phyloP scores from a whole-genome alignment of 1,140 invertebrate genomes.

The Penaeus indicus region DNA sequence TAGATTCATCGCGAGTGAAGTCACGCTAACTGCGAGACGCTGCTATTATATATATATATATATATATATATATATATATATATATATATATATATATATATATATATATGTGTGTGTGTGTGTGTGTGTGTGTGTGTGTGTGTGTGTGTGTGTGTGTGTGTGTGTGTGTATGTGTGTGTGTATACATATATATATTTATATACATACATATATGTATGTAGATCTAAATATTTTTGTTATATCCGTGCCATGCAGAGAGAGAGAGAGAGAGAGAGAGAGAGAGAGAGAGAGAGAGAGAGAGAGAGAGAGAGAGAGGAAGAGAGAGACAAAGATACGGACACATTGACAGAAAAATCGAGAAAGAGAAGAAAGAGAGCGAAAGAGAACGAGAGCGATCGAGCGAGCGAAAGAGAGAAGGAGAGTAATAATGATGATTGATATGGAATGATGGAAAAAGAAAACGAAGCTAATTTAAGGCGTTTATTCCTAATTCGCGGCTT shows the following conservation, averaged over 20 bases:
- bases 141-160: neutral
- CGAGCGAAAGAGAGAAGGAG: too few species aligned
- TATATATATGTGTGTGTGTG: constrained; percentile 17
- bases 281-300: neutral
- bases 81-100: constrained; percentile 23
- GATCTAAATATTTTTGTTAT: neutral
- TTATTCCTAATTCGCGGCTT: too few species aligned
- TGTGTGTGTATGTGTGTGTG: neutral
- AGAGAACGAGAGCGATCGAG: too few species aligned
- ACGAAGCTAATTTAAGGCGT: too few species aligned
- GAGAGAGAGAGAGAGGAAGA: constrained; percentile 6
- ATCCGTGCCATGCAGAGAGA: too few species aligned
- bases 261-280: too few species aligned
- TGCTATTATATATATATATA: neutral
- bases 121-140: too few species aligned
- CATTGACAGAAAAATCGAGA: neutral
- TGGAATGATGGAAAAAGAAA: too few species aligned
- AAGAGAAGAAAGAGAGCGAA: neutral
- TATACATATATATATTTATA: neutral
- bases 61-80: constrained; percentile 27
- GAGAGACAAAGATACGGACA: neutral
- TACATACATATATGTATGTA: constrained; percentile 25
- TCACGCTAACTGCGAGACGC: too few species aligned
- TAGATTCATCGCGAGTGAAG: too few species aligned
- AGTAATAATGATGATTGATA: too few species aligned